Evolutionary conservation across 2,113 vertebrate species (phyloP), one percentile per base, ranked within the genome.

Genomic region (Blennius ocellaris): DNA sequence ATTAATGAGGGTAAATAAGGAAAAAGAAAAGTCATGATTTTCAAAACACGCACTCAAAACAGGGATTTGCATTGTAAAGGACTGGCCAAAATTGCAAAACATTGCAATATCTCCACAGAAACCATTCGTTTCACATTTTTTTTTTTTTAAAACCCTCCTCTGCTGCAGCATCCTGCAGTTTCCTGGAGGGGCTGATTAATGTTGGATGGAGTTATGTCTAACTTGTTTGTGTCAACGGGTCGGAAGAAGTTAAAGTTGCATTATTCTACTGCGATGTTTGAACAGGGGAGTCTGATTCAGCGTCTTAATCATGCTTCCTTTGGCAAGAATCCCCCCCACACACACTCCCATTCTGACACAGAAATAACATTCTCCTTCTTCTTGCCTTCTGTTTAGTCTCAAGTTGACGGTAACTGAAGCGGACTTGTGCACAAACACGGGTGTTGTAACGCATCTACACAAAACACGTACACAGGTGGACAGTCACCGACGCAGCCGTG

Each of bases 161-260:
- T 0, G 21, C 66, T 36, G 58, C 76, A 65, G 43, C 73, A 59
- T 81, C 68, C 71, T 30, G 16, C 37, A 64, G 58, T 73, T 77
- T 82, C 74, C 85, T 53, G 53, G 45, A 81, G 77, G 83, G n/a
- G 71, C 69, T 83, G 81, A 82, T 84, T 79, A 79, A 87, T 84
- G 79, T 69, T 86, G 68, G 49, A 82, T 77, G 57, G 73, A 76
- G 54, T 88, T 74, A 54, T 54, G 83, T 83, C 77, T 74, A 40
- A 78, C 62, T 77, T 83, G 82, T 85, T 84, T 88, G 80, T 65
- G 84, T 84, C 75, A 60, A 59, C 36, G 48, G 73, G 72, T 83
- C 44, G 62, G 63, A 83, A 60, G 77, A 78, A 72, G 81, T 85
- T 80, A 86, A 90, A 84, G 60, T 88, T 89, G 83, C 80, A 81